These are phyloP conservation scores for Takifugu bimaculatus DNA, from an alignment of 2,113 vertebrate genomes.

Conservation along the genomic window DNA sequence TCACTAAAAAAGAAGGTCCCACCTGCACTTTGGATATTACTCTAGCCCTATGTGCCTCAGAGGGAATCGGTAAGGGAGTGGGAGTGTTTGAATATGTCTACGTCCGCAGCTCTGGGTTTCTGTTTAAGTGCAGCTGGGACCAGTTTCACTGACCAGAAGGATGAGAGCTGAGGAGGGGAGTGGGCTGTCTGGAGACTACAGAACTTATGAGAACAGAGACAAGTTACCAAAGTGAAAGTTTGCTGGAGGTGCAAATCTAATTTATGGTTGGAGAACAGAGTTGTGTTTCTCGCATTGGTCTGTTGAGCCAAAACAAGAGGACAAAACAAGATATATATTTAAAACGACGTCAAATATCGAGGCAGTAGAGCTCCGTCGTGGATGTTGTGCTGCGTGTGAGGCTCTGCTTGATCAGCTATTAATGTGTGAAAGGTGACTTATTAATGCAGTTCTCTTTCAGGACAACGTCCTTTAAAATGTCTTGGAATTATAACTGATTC, in stretches of 20 bases:
- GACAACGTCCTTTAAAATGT: not conserved
- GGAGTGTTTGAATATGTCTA: constrained; percentile 71
- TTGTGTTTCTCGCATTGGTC: constrained; percentile 57
- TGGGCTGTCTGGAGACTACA: constrained; percentile 48
- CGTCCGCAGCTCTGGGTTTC: constrained; percentile 69
- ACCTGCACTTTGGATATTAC: constrained; percentile 75
- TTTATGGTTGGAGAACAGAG: constrained; percentile 58
- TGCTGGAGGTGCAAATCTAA: constrained; percentile 72
- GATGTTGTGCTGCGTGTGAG: constrained; percentile 44
- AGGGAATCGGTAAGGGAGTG: constrained; percentile 56
- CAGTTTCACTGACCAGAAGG: constrained; percentile 66
- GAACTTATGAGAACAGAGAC: constrained; percentile 70
- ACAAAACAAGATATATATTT: constrained; percentile 50
- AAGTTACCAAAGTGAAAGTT: constrained; percentile 70
- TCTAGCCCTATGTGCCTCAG: constrained; percentile 59
- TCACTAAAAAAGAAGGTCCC: constrained; percentile 63
- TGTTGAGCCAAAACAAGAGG: constrained; percentile 55
- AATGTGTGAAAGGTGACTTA: constrained; percentile 61
- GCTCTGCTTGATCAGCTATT: constrained; percentile 47
- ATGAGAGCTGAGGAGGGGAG: constrained; percentile 44
- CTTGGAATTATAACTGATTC: not conserved
- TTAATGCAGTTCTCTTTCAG: constrained; percentile 44
- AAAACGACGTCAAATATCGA: constrained; percentile 42
- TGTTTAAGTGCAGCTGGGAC: constrained; percentile 74
- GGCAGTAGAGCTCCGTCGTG: constrained; percentile 27